Evolutionary conservation across 2,113 vertebrate species (phyloP), one percentile per base, ranked within the genome.

Genomic region (Micromys minutus): DNA sequence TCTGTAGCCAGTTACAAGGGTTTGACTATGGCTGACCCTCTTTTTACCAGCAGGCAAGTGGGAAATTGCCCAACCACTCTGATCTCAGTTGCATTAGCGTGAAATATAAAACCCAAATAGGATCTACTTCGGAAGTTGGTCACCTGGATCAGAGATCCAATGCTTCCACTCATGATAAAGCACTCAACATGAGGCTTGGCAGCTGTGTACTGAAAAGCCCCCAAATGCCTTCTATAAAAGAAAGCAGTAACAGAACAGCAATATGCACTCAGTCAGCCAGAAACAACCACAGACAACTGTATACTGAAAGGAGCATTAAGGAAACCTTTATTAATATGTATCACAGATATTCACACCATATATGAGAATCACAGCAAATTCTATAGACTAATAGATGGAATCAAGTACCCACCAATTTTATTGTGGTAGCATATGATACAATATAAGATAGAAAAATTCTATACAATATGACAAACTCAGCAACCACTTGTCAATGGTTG

Each of bases 291-390:
- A 55, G 69, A 47, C 8, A 89, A 26, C 42, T 52, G 50, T 10
- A 67, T 59, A 19, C 11, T 85, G 42, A 87, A 26, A 34, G 45
- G 85, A 55, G 4, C n/a, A 45, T 76, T 77, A 71, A 89, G 67
- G 67, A 80, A 89, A 50, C 15, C 8, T 97, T 97, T 97, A 97
- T 97, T 96, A 90, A 55, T 9, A 22, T 5, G 7, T 61, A 10
- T 92, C 81, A 55, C 29, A 63, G 74, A 96, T 7, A 88, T 12
- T 90, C 31, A 6, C 24, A 83, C n/a, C 71, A 69, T 26, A 91
- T 57, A 17, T 57, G 55, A 94, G 45, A 55, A 81, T 76, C 42
- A 34, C 26, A 90, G 59, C 7, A 76, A 76, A 87, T 52, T 94
- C 63, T 77, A 8, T 4, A 65, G 67, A 84, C 59, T 74, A 87